A percentile compares a stretch with the other conserved stretches of the same genome.
Evolutionary conservation across 2,797 vertebrate genomes (phyloP).

Genomic region (Benthosema pterotum): DNA sequence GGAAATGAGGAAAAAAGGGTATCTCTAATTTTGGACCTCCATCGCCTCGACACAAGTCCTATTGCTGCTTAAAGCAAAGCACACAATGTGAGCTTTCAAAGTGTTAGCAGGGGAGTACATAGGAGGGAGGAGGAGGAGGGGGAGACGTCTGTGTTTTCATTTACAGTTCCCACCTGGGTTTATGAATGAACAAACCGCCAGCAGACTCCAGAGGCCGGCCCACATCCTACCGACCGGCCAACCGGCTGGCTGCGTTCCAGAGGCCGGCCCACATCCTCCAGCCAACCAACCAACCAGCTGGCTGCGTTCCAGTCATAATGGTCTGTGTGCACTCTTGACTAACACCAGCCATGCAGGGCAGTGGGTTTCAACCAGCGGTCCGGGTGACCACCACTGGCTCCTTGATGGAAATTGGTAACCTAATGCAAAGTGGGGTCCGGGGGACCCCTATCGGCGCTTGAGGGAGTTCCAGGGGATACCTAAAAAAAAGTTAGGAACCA

Average conservation of each 20-base stretch:
- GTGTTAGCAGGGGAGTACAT: conserved; percentile 33
- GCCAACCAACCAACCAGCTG: conserved; percentile 56
- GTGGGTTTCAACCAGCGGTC: too few species aligned
- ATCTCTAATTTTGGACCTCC: conserved; percentile 14
- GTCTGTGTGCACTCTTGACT: conserved; percentile 61
- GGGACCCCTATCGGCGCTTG: too few species aligned
- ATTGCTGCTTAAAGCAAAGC: conserved; percentile 26
- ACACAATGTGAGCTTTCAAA: conserved; percentile 70
- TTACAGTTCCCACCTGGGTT: conserved; percentile 77
- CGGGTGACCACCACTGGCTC: too few species aligned
- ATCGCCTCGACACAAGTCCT: conserved; percentile 13
- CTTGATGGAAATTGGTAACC: too few species aligned
- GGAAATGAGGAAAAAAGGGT: conserved; percentile 30
- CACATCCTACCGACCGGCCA: conserved; percentile 68
- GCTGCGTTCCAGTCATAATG: conserved; percentile 72
- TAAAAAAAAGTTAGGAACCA: too few species aligned
- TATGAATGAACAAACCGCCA: conserved; percentile 75
- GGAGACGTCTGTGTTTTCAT: conserved; percentile 71
- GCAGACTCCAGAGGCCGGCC: conserved; percentile 68
- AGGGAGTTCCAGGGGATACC: too few species aligned
- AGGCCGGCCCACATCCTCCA: conserved; percentile 77
- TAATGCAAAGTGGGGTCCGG: too few species aligned
- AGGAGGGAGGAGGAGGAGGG: conserved; percentile 1
- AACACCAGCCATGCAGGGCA: conserved; percentile 44
- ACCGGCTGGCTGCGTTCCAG: conserved; percentile 69